Evolutionary conservation across 1,140 invertebrate genomes (phyloP).

Genomic region (Dufourea novaeangliae): DNA sequence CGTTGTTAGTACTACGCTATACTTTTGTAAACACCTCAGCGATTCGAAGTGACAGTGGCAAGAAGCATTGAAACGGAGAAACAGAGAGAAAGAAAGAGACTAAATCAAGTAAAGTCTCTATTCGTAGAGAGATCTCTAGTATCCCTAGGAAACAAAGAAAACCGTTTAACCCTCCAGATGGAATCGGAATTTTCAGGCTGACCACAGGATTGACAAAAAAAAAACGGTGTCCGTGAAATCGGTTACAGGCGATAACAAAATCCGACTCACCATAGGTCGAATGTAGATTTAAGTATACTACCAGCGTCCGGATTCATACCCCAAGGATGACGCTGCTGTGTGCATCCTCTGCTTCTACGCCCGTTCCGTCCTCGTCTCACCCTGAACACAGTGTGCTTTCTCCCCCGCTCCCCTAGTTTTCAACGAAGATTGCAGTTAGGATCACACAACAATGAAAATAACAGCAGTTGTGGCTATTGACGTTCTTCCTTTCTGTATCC

Average conservation of each 20-base stretch:
- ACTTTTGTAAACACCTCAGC: not conserved
- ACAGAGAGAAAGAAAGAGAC: not conserved
- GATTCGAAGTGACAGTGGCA: no score
- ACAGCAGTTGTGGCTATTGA: no score
- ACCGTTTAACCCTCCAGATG: not conserved
- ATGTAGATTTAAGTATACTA: constrained; percentile 34
- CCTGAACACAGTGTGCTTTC: not conserved
- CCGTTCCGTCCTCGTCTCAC: not conserved
- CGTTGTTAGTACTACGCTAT: not conserved
- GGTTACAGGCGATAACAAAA: no score
- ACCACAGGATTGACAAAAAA: no score
- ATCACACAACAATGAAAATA: not conserved
- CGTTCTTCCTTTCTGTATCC: no score
- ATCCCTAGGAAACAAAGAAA: not conserved
- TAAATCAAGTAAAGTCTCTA: no score
- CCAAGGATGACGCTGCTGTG: constrained; percentile 34
- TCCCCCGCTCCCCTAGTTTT: not conserved
- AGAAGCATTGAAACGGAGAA: not conserved
- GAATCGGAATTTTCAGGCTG: not conserved
- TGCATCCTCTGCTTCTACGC: constrained; percentile 46
- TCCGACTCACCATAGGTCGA: constrained; percentile 50
- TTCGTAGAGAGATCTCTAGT: no score
- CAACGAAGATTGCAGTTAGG: not conserved
- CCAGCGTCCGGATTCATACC: constrained; percentile 56
- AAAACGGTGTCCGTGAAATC: not conserved